phyloP scores from a whole-genome alignment of 2,888 invertebrate genomes.

The Microplitis deprimator region DNA sequence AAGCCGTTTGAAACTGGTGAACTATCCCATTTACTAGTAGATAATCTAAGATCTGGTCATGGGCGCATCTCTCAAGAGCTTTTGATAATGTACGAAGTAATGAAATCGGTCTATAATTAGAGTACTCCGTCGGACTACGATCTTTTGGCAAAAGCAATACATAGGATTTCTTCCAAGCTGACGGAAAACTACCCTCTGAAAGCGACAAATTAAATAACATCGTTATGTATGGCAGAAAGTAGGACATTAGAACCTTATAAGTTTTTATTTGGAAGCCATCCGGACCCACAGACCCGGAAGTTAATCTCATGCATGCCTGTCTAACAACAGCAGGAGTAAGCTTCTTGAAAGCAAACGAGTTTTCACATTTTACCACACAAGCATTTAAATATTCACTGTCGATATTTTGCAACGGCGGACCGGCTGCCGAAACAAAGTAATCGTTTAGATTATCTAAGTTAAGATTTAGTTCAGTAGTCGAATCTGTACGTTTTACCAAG shows the following conservation, averaged over 20 bases:
- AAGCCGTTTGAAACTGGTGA: conserved; percentile 20
- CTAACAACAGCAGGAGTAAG: neutral
- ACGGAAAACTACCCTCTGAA: neutral
- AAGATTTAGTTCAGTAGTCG: neutral
- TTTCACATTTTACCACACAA: neutral
- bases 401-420: neutral
- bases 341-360: neutral
- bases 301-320: neutral
- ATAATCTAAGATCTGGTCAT: neutral
- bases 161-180: neutral
- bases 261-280: neutral
- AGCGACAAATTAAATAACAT: too few species aligned
- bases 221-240: too few species aligned
- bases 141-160: neutral
- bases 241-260: too few species aligned
- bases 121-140: neutral
- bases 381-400: neutral
- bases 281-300: neutral
- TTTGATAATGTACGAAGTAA: conserved; percentile 28
- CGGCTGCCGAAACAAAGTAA: neutral
- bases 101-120: conserved; percentile 33
- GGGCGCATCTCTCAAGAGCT: neutral
- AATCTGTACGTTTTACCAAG: neutral
- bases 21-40: neutral
- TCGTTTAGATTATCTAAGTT: neutral